Base-by-base conservation (phyloP, 2,113 vertebrate species). In the Rhodinocichla rosea region DNA sequence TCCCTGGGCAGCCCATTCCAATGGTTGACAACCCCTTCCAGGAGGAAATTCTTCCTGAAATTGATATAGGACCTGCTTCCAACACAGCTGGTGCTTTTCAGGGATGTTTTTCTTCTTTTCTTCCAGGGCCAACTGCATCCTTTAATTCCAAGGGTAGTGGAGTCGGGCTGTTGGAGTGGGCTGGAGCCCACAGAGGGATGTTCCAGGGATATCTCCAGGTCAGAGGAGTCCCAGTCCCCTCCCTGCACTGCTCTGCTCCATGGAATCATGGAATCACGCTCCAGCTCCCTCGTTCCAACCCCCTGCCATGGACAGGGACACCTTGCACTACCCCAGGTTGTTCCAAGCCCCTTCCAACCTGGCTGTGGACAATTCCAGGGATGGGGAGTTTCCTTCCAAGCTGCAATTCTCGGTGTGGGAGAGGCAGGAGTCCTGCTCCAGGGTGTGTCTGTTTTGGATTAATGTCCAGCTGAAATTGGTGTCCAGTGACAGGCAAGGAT, bases 231-330 rank as follows among this genome's bases (percentile, higher is more conserved):
- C 53, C 70, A 40, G 17, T 40, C 8, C 6, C 15, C 9, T 24
- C 30, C 63, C 15, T 30, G 45, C 33, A 28, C 9, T 13, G 15
- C 19, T 77, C 30, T 45, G 4, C 20, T 75, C 24, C 24, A 35
- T 2, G 35, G 42, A 64, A 15, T 35, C 42, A 13, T n/a, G 60
- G 68, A 59, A 44, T 26, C 32, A n/a, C 0, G 0, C 44, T 76
- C 44, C 73, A 49, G 1, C n/a, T 60, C n/a, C 28, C 18, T 7
- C 1, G 0, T 19, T 70, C 64, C 84, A 45, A 4, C 3, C 1
- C 20, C 33, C 10, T 22, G 6, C 39, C n/a, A 39, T 6, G 18
- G 44, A 0, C 63, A 68, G 37, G 18, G 63, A 55, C 47, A 40
- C 20, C 11, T 42, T 24, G 11, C 11, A 5, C 30, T 12, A 6